Evolutionary conservation across 2,113 vertebrate species (phyloP).

Genomic region (Gallinago jamesoni): DNA sequence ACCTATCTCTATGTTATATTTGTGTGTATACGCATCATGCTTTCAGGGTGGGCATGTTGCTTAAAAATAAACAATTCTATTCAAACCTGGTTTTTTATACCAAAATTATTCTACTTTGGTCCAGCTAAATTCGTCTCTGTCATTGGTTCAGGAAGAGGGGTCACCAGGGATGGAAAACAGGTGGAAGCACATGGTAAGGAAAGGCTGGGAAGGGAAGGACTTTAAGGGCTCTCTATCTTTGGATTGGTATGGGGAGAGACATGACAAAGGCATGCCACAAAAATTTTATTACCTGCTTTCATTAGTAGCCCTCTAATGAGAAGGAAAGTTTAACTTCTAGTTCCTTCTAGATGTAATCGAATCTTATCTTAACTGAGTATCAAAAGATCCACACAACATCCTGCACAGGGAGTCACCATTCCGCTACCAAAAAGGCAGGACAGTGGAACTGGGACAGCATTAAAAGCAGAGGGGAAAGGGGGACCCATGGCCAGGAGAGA

Average conservation of each 20-base stretch:
- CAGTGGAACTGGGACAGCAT: fast-evolving
- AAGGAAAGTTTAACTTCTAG: not conserved
- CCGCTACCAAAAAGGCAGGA: not conserved
- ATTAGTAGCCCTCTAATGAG: not conserved
- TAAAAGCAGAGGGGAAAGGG: not conserved
- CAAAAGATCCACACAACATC: not conserved
- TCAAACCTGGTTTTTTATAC: not conserved
- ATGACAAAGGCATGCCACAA: not conserved
- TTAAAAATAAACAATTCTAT: not conserved
- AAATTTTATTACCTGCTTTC: not conserved
- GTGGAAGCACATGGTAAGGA: not conserved
- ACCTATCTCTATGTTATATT: not conserved
- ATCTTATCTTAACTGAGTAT: not conserved
- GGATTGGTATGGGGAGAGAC: not conserved
- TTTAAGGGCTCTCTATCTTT: not conserved
- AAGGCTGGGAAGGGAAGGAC: not conserved
- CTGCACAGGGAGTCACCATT: not conserved
- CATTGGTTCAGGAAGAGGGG: not conserved
- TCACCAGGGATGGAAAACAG: not conserved
- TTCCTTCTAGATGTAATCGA: not conserved
- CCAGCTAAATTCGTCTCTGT: not conserved
- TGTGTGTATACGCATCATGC: fast-evolving
- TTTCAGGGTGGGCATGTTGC: not conserved
- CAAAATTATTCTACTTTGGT: not conserved
- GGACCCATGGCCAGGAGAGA: not conserved